Evolutionary conservation across 1,140 invertebrate species (phyloP).

Genomic region (Drosophila orena): DNA sequence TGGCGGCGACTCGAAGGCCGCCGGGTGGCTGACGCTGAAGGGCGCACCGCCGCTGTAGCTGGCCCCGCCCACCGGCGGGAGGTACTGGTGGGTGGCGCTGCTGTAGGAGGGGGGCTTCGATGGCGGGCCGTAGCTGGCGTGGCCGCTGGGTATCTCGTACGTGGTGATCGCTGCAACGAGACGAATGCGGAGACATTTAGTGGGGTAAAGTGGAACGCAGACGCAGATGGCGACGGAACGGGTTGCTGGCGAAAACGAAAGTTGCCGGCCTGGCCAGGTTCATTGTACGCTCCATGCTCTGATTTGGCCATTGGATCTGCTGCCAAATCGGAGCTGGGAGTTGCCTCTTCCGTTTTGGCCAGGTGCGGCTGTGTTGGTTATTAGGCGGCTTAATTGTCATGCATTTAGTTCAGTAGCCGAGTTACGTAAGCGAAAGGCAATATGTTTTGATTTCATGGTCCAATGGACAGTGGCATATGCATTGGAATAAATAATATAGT

Average conservation of each 20-base stretch:
- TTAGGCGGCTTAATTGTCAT: conserved; percentile 69
- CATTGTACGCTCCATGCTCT: conserved; percentile 52
- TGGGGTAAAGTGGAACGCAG: conserved; percentile 51
- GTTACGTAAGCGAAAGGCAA: conserved; percentile 44
- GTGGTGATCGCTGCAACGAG: conserved; percentile 77
- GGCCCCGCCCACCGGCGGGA: conserved; percentile 67
- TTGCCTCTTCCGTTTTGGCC: conserved; percentile 72
- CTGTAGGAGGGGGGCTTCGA: conserved; percentile 80
- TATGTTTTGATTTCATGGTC: conserved; percentile 28
- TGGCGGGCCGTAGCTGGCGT: conserved; percentile 78
- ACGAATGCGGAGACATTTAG: conserved; percentile 21
- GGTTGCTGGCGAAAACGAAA: conserved; percentile 71
- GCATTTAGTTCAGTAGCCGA: conserved; percentile 44
- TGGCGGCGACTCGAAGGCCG: conserved; percentile 76
- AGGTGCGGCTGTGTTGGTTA: conserved; percentile 40
- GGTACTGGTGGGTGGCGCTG: conserved; percentile 80
- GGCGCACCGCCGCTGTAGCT: conserved; percentile 73
- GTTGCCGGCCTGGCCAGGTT: conserved; percentile 61
- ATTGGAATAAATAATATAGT: conserved; percentile 29
- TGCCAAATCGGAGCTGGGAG: conserved; percentile 20
- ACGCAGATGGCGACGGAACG: conserved; percentile 40
- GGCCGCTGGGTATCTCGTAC: conserved; percentile 80
- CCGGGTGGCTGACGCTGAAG: conserved; percentile 71
- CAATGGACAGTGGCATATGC: not conserved
- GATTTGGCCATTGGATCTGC: conserved; percentile 35